These are phyloP conservation scores for Pelecanoides urinatrix DNA, from an alignment of 2,113 vertebrate genomes.

Conservation along the genomic window DNA sequence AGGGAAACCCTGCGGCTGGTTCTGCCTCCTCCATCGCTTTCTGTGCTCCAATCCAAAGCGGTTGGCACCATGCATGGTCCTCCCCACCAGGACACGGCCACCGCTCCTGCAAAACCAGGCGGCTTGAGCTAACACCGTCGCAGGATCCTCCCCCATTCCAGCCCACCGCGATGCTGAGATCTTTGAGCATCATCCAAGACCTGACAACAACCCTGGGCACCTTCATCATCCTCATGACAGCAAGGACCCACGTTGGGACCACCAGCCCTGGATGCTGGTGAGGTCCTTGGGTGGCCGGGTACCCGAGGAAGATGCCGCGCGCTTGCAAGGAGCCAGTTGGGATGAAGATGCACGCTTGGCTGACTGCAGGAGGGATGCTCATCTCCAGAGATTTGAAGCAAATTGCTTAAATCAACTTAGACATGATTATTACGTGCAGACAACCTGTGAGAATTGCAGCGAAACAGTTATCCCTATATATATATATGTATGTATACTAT, in stretches of 20 bases:
- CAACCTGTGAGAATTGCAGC: not conserved
- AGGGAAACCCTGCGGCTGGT: not conserved
- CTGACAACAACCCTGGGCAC: not conserved
- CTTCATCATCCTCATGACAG: not conserved
- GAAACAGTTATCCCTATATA: not conserved
- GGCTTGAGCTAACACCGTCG: fast-evolving
- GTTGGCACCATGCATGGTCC: too few species aligned
- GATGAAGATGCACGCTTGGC: fast-evolving
- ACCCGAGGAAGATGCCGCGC: fast-evolving
- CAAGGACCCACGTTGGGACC: not conserved
- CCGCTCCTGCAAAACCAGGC: not conserved
- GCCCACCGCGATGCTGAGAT: fast-evolving
- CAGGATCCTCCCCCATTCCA: not conserved
- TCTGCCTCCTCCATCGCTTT: not conserved
- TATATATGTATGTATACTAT: too few species aligned
- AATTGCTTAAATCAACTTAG: not conserved
- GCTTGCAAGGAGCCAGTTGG: not conserved
- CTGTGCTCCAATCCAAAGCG: not conserved
- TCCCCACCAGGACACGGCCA: not conserved
- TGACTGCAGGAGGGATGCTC: not conserved
- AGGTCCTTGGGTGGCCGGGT: not conserved
- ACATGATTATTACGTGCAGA: fast-evolving
- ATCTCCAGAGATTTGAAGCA: not conserved
- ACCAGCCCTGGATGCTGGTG: not conserved
- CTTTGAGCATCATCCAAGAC: not conserved